phyloP scores from a whole-genome alignment of 1,140 invertebrate species.

The Bombus balteatus region DNA sequence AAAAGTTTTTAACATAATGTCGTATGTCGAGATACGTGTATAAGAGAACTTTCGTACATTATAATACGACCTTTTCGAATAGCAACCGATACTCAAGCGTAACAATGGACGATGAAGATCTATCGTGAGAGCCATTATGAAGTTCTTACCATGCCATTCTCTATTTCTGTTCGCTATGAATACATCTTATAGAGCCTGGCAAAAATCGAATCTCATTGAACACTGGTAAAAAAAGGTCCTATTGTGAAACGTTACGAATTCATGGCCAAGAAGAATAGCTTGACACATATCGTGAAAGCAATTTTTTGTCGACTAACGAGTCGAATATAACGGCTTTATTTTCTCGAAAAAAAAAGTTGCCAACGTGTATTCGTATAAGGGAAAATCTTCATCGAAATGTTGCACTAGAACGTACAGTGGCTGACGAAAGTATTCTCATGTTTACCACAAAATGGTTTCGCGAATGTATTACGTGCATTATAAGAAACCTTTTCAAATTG shows the following conservation, averaged over 20 bases:
- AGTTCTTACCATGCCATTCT: conserved; percentile 37
- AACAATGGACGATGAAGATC: conserved; percentile 61
- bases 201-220: conserved; percentile 47
- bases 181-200: conserved; percentile 30
- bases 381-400: neutral
- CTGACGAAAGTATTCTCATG: too few relatives aligned
- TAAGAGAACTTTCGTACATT: conserved; percentile 1
- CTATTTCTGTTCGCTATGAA: conserved; percentile 37
- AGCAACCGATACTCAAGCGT: conserved; percentile 38
- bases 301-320: conserved; percentile 24
- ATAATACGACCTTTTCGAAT: conserved; percentile 20
- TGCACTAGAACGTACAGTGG: neutral
- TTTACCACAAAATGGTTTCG: too few relatives aligned
- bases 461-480: conserved; percentile 32
- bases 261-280: conserved; percentile 40
- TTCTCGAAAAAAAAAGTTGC: neutral
- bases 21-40: neutral
- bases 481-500: too few relatives aligned
- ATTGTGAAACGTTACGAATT: conserved; percentile 46
- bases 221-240: conserved; percentile 32
- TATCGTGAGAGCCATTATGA: conserved; percentile 60
- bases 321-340: conserved; percentile 19
- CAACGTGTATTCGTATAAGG: neutral
- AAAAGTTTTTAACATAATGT: neutral
- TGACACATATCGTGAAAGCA: conserved; percentile 12